Base-by-base conservation (phyloP, 2,113 vertebrate genomes). In the Carollia perspicillata region DNA sequence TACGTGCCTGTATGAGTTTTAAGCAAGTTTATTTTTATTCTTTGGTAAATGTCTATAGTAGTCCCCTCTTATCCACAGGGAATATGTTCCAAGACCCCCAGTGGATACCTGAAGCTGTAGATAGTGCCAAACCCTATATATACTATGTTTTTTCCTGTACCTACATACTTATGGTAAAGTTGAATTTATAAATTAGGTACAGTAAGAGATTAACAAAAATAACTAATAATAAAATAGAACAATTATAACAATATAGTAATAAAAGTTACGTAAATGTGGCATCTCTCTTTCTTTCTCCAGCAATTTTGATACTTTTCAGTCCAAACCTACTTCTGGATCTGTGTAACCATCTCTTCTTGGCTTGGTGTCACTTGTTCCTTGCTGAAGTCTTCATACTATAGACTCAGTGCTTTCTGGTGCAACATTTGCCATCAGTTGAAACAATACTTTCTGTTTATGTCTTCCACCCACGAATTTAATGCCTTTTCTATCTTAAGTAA, bases 11-110 rank as follows among this genome's bases (percentile, higher is more conserved):
- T 83, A 26, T 63, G 44, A 96, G 8, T 96, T 49, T 69, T 72
- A 84, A 65, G 58, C 65, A 66, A 81, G n/a, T 89, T 93, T 65
- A 80, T 90, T 95, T 87, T 84, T 88, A 72, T 87, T 96, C 26
- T 81, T 91, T 68, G 69, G 51, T 71, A n/a, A 90, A 93, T 1
- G 2, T 84, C 87, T 84, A 11, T 30, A 30, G 16, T 81, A 60
- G 53, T 20, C 55, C 79, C 55, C 37, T 28, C 79, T 81, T 60
- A 60, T 40, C 53, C 5, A 30, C 17, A 17, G 28, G 14, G 26
- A 81, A 81, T 81, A 81, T 6, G 1, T 81, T 42, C 53, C 37
- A 81, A 60, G 55, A 81, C 26, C 35, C 26, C 53, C 26, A 60
- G 35, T 77, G 44, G 30, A 49, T 49, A 18, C 74, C 30, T 49